Base-by-base conservation (phyloP, 2,888 invertebrate species). In the Polia nebulosa region DNA sequence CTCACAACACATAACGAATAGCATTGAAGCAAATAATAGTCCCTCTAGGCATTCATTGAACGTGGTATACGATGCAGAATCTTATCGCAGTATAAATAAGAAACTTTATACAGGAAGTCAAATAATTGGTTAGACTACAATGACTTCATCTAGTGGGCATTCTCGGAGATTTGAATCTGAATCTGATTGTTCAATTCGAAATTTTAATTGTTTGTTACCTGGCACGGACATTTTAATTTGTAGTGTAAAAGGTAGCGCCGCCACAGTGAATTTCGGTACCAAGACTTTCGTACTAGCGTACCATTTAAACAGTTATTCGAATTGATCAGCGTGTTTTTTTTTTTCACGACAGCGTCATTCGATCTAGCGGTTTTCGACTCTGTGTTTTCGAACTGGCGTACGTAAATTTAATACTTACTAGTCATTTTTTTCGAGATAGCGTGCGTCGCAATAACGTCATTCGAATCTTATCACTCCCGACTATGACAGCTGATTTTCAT, bases 71-170 rank as follows among this genome's bases (percentile, higher is more conserved):
- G 39, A 58, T 72, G 70, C 57, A 72, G 53, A 78, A 77, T 64
- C 56, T 79, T 77, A 79, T 79, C 74, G 53, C 53, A 56, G 13
- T 64, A 57, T 52, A 41, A 34, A 63, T 53, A 67, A 52, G 49
- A 68, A 78, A 79, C 71, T 47, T 61, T 15, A 68, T 60, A 61
- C 29, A 47, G 51, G 59, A 75, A 65, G 65, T 49, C 22, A 55
- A 73, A 73, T 70, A 76, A 70, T 73, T 51, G 61, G 55, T 70
- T 60, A 36, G 55, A 58, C 25, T 36, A 61, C 47, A 66, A 45
- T 61, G 60, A 63, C 36, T 56, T 63, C 63, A 61, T 68, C 47
- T 45, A 20, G 52, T 49, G 27, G 25, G 36, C 58, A 53, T 58
- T 70, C 55, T 61, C 25, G 25, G 29, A 49, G 52, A 69, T 59